phyloP scores from a whole-genome alignment of 2,888 invertebrate species.

The Volucella bombylans region DNA sequence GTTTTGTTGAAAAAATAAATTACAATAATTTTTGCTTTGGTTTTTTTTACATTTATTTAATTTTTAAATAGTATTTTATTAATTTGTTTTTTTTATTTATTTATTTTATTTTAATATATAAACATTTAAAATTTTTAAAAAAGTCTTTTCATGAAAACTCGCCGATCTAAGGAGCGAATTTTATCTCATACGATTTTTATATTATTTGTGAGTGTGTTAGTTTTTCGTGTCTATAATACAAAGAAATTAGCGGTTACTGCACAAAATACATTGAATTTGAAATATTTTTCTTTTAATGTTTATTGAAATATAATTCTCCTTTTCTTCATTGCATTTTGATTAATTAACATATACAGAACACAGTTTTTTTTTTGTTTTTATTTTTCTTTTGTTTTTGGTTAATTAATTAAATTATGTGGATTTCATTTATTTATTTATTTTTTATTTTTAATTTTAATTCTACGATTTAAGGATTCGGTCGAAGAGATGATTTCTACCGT shows the following conservation, averaged over 20 bases:
- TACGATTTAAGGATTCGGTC: conserved; percentile 64
- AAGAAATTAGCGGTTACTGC: conserved; percentile 47
- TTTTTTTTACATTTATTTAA: conserved; percentile 37
- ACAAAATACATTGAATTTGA: conserved; percentile 59
- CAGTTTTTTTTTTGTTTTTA: conserved; percentile 69
- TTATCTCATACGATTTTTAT: conserved; percentile 2
- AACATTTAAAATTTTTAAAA: conserved; percentile 58
- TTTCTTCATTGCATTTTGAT: conserved; percentile 42
- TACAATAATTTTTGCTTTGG: conserved; percentile 36
- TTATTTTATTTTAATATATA: conserved; percentile 43
- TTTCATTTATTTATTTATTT: conserved; percentile 7
- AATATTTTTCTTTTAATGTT: conserved; percentile 49
- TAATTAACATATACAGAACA: conserved; percentile 75
- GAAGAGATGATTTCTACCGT: conserved; percentile 55
- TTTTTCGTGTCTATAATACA: conserved; percentile 50
- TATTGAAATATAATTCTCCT: conserved; percentile 40
- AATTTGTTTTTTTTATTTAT: conserved; percentile 35
- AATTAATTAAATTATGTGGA: conserved; percentile 47
- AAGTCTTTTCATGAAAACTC: conserved; percentile 67
- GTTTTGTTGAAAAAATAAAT: conserved; percentile 71
- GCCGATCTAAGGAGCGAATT: conserved; percentile 47
- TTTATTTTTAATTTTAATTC: conserved; percentile 23
- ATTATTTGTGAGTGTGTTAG: conserved; percentile 19
- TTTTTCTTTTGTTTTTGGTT: conserved; percentile 40
- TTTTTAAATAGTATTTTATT: conserved; percentile 24